Evolutionary conservation across 2,888 invertebrate genomes (phyloP).

Genomic region (Geophilus truncorum): DNA sequence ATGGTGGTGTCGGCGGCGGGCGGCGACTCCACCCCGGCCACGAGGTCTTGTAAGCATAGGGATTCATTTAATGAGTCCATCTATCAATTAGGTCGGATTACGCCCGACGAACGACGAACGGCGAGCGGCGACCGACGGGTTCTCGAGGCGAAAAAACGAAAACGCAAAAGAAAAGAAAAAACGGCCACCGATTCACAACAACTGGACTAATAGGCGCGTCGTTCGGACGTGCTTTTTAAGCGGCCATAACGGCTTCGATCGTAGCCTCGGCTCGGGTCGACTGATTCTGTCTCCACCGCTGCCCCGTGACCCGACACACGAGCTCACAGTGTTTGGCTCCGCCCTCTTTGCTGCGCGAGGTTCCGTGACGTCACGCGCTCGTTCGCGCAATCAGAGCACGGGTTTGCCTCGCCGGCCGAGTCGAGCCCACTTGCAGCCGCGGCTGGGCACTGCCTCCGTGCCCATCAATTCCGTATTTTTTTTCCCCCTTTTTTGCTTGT

Average conservation of each 20-base stretch:
- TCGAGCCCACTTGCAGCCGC: background rate
- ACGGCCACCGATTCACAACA: too few species aligned
- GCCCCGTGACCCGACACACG: background rate
- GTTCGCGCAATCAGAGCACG: conserved; percentile 13
- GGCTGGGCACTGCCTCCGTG: too few species aligned
- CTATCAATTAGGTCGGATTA: conserved; percentile 39
- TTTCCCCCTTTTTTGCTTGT: too few species aligned
- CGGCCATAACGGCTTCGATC: background rate
- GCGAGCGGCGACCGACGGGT: background rate
- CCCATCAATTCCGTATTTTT: too few species aligned
- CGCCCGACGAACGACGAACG: background rate
- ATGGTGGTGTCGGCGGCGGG: conserved; percentile 37
- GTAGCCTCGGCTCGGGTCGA: background rate
- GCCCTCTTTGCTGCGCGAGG: background rate
- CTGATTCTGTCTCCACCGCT: background rate
- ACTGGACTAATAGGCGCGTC: background rate
- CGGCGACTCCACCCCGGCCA: conserved; percentile 41
- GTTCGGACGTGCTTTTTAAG: background rate
- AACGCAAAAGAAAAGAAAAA: background rate
- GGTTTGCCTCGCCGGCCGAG: background rate
- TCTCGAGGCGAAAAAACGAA: background rate
- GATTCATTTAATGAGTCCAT: conserved; percentile 39
- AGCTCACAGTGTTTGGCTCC: background rate
- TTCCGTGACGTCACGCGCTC: conserved; percentile 13
- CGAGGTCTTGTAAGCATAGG: conserved; percentile 44